Evolutionary conservation across 1,140 invertebrate species (phyloP).

Genomic region (Metopolophium dirhodum): DNA sequence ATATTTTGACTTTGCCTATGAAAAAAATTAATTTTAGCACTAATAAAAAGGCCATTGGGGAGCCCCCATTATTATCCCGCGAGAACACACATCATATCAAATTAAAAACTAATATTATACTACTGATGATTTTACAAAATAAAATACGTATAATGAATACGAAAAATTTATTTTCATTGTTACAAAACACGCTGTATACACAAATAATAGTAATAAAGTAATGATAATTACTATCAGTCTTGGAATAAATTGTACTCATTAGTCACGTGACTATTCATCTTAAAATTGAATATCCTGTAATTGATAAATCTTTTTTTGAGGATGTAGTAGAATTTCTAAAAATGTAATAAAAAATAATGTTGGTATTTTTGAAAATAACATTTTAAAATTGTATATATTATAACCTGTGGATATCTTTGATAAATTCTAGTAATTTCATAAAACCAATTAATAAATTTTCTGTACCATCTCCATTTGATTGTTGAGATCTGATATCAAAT

Average conservation of each 20-base stretch:
- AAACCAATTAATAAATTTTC: slow-evolving; percentile 51
- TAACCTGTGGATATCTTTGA: slow-evolving; percentile 54
- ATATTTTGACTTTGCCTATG: too few species aligned
- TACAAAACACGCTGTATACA: neutral
- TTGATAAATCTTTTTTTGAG: neutral
- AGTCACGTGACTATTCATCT: neutral
- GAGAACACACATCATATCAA: too few species aligned
- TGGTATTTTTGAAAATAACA: neutral
- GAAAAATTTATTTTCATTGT: neutral
- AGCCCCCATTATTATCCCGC: too few species aligned
- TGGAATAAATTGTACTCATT: neutral
- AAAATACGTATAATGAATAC: neutral
- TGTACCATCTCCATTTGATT: slow-evolving; percentile 42
- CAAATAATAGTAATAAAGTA: neutral
- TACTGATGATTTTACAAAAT: neutral
- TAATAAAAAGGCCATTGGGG: too few species aligned
- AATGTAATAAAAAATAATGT: neutral
- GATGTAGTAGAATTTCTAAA: neutral
- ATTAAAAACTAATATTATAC: too few species aligned
- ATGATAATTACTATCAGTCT: neutral
- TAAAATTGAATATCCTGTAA: neutral
- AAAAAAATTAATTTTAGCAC: too few species aligned
- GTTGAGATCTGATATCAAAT: slow-evolving; percentile 52
- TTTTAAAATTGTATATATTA: neutral
- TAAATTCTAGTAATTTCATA: slow-evolving; percentile 54